phyloP scores from a whole-genome alignment of 2,888 invertebrate genomes.

The Drosophila kanekoi region DNA sequence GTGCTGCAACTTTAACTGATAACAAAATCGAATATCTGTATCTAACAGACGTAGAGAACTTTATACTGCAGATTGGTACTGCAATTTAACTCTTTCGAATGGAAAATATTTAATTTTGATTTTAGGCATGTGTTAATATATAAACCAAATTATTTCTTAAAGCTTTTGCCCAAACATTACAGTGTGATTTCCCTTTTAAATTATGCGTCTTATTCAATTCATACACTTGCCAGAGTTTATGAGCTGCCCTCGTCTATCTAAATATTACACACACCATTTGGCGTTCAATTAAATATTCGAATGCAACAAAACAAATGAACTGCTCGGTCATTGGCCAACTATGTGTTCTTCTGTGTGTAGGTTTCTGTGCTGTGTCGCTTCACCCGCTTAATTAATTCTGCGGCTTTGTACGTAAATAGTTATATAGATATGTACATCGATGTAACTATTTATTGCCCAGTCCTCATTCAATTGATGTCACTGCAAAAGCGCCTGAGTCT shows the following conservation, averaged over 20 bases:
- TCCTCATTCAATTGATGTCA: conserved; percentile 35
- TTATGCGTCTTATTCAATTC: too few relatives aligned
- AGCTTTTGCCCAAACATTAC: too few relatives aligned
- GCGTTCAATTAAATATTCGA: conserved; percentile 43
- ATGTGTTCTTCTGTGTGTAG: conserved; percentile 3
- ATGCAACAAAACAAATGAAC: conserved; percentile 40
- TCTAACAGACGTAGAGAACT: too few relatives aligned
- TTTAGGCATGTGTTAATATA: too few relatives aligned
- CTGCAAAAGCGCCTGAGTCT: conserved; percentile 23
- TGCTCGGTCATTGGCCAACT: conserved; percentile 41
- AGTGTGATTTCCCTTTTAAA: too few relatives aligned
- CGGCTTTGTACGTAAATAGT: conserved; percentile 5
- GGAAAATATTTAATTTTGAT: too few relatives aligned
- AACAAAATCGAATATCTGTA: too few relatives aligned
- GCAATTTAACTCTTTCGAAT: too few relatives aligned
- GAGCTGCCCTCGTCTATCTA: conserved; percentile 18
- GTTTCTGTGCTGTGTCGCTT: conserved; percentile 17
- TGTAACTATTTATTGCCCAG: conserved; percentile 49
- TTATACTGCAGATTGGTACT: too few relatives aligned
- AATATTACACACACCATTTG: conserved; percentile 24
- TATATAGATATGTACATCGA: conserved; percentile 28
- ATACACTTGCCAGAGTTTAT: not conserved
- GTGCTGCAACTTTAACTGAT: too few relatives aligned
- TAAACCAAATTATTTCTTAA: too few relatives aligned
- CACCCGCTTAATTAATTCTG: conserved; percentile 54